Base-by-base conservation (phyloP, 1,140 invertebrate species). In the Carposina sasakii region DNA sequence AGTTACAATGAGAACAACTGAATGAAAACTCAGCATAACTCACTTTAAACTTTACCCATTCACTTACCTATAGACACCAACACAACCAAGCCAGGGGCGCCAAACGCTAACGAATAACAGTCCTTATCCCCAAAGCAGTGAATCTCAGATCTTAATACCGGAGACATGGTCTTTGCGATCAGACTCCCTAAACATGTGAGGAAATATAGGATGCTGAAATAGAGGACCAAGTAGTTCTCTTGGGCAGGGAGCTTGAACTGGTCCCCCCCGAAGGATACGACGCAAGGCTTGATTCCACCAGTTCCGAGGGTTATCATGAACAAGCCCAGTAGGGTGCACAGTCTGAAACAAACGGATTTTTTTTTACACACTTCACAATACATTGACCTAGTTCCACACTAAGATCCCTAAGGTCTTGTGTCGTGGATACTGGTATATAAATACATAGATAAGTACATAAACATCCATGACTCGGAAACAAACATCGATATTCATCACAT, bases 251-350 rank as follows among this genome's bases (percentile, higher is more conserved):
- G 52, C 28, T 81, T 60, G 66, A 94, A 94, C 81, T 97, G 96
- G 71, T 97, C 95, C 2, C 94, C 95, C n/a, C 95, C 96, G 73
- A 97, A 97, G 0, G 95, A 90, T 0, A 92, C 89, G 0, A 96
- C 94, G 76, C 95, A 97, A 2, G 96, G 94, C 69, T 97, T 97
- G 62, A 97, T 97, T 1, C 95, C 93, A 3, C 94, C 96, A 0
- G 93, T 93, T 3, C 93, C 93, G 3, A 93, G 12, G 1, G 92
- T 92, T 63, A 95, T 92, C 43, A 94, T 78, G 4, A 89, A 63
- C 49, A 94, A 48, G 78, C 86, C 76, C 61, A 86, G 37, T 62
- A 76, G 57, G 57, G 76, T 78, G 76, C 87, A 71, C 41, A 88
- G 57, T 51, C 91, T 83, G 74, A 16, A 76, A 68, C n/a, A n/a